Base-by-base conservation (phyloP, 2,888 invertebrate species). In the Lasioglossum morio region DNA sequence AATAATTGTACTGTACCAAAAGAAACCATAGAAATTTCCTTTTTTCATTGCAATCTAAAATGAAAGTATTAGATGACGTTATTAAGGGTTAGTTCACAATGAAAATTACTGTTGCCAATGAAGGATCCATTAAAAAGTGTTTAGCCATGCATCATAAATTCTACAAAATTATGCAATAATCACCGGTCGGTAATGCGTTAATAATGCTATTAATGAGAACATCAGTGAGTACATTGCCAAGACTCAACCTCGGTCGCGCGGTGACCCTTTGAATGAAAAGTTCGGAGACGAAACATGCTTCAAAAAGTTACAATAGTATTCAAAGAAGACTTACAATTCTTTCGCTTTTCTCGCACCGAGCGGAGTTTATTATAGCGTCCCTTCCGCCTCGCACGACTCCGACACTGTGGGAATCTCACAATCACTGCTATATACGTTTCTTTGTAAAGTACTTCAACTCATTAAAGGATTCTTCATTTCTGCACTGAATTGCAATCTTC, bases 261-360 rank as follows among this genome's bases (percentile, higher is more conserved):
- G 23, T 53, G 23, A 23, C 23, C 23, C 53, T 53, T 53, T 23
- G 53, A 53, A 53, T 53, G 23, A 23, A 53, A 53, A 53, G 19
- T 53, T 53, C 23, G 23, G 19, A 53, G 53, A 53, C 40, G 57
- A 60, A 30, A 48, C 76, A 46, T 57, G 85, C 76, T 79, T 79
- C 76, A 75, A 69, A 79, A 84, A 85, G 84, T 85, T 84, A 69
- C 74, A 83, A 76, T 79, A 69, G 76, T 77, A 85, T 85, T 84
- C 84, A 83, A 84, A 73, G 72, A 57, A 60, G 66, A 37, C 75
- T 85, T 75, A 75, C 72, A 78, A 78, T 46, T 77, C 82, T 70
- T 53, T 34, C 76, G 34, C n/a, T 37, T 66, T 37, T n/a, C 57
- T 43, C 34, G 27, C 66, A 48, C 12, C 46, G 34, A 34, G 73